A percentile compares a stretch with the other conserved stretches of the same genome.
Conservation (phyloP, 2,113 vertebrate species). For the Struthidea cinerea region DNA sequence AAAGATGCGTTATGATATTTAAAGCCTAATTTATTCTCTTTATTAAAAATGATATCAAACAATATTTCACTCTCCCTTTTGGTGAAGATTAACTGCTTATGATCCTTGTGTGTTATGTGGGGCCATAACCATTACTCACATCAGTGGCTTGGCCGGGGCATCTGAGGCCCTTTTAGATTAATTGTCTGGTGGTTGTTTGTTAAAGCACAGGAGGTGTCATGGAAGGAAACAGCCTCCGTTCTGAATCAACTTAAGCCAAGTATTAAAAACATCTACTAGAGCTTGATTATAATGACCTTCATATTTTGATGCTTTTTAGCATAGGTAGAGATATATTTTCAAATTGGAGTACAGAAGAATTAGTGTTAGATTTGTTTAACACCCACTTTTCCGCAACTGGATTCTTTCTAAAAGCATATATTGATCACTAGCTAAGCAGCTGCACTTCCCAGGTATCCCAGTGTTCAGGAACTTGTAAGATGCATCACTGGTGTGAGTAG, state of each 20-base stretch:
- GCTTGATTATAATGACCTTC: neutral
- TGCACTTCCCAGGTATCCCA: neutral
- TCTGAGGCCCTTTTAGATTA: neutral
- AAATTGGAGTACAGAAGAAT: neutral
- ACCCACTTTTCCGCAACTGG: neutral
- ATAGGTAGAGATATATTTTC: neutral
- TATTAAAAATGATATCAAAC: conserved; percentile 62
- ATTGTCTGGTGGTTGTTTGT: neutral
- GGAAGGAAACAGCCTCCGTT: neutral
- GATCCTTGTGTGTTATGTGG: neutral
- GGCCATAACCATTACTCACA: neutral
- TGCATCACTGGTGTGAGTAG: neutral
- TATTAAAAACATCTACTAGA: neutral
- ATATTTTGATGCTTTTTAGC: neutral
- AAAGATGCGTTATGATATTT: conserved; percentile 42
- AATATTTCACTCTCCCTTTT: conserved; percentile 55
- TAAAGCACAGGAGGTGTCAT: neutral
- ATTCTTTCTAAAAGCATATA: neutral
- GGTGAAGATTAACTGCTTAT: conserved; percentile 56
- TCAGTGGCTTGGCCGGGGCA: neutral
- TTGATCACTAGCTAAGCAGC: neutral
- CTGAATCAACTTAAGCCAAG: neutral
- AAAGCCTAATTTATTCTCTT: conserved; percentile 63
- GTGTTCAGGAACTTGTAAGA: neutral
- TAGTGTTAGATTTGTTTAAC: neutral